Evolutionary conservation across 2,797 vertebrate species (phyloP).

Genomic region (Macrochelys suwanniensis): DNA sequence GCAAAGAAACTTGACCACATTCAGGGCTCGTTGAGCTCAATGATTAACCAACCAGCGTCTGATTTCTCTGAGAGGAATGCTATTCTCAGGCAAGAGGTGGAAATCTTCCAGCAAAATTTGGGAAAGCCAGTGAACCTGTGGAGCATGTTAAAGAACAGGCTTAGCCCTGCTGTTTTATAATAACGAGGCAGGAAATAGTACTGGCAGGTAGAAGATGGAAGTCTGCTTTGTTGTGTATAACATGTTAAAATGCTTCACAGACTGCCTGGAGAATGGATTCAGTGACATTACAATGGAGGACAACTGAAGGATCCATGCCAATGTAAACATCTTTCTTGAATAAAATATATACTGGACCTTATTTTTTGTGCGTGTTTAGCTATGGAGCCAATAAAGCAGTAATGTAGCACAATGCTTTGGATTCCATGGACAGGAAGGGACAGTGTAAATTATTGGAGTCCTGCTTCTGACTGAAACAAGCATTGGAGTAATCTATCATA

Average conservation of each 20-base stretch:
- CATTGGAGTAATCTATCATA: conserved; percentile 35
- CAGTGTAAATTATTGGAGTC: conserved; percentile 12
- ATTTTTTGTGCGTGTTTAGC: neutral
- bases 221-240: neutral
- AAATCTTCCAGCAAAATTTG: neutral
- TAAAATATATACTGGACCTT: neutral
- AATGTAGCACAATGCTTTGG: neutral
- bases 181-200: neutral
- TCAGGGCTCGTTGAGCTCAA: neutral
- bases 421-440: neutral
- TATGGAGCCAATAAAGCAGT: neutral
- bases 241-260: neutral
- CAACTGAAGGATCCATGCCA: neutral
- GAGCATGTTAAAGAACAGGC: neutral
- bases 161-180: neutral
- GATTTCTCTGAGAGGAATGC: neutral
- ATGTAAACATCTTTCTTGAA: neutral
- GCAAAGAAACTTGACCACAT: neutral
- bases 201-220: neutral
- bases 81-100: neutral
- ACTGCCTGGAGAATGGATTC: neutral
- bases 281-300: conserved; percentile 14
- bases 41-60: neutral
- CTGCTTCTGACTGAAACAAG: conserved; percentile 26
- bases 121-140: neutral